Evolutionary conservation across 2,113 vertebrate genomes (phyloP).

Genomic region (Tragelaphus buxtoni): DNA sequence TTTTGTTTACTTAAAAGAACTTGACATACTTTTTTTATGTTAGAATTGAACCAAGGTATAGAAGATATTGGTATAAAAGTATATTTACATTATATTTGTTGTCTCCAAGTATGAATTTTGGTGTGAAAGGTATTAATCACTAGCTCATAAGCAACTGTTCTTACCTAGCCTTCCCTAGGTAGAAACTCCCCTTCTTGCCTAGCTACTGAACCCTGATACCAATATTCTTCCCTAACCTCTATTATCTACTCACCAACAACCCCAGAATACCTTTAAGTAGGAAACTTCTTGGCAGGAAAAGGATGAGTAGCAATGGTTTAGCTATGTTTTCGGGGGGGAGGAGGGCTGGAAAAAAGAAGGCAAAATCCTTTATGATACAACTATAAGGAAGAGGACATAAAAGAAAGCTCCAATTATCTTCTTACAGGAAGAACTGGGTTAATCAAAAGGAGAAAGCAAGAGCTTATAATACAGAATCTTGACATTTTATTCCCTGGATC

Average conservation of each 20-base stretch:
- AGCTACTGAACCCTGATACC: neutral
- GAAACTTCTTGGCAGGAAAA: neutral
- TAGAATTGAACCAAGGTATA: neutral
- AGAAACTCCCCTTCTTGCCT: neutral
- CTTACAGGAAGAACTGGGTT: neutral
- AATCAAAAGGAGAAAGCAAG: neutral
- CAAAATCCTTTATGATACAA: neutral
- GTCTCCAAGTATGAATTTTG: conserved; percentile 1
- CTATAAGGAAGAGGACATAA: neutral
- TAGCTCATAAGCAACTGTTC: neutral
- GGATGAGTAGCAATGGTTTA: neutral
- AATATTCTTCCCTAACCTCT: neutral
- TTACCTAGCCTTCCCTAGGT: neutral
- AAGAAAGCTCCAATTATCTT: neutral
- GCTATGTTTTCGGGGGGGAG: neutral
- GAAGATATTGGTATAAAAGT: neutral
- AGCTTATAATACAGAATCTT: neutral
- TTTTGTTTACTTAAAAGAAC: neutral
- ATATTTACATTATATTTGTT: conserved; percentile 1
- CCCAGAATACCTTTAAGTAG: neutral
- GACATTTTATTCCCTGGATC: neutral
- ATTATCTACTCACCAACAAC: neutral
- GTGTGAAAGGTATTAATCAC: neutral
- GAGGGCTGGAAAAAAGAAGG: neutral
- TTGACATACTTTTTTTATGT: neutral